A percentile compares a stretch with the other conserved stretches of the same genome.
Conservation (phyloP, 2,113 vertebrate species). For the Cardinalis cardinalis region DNA sequence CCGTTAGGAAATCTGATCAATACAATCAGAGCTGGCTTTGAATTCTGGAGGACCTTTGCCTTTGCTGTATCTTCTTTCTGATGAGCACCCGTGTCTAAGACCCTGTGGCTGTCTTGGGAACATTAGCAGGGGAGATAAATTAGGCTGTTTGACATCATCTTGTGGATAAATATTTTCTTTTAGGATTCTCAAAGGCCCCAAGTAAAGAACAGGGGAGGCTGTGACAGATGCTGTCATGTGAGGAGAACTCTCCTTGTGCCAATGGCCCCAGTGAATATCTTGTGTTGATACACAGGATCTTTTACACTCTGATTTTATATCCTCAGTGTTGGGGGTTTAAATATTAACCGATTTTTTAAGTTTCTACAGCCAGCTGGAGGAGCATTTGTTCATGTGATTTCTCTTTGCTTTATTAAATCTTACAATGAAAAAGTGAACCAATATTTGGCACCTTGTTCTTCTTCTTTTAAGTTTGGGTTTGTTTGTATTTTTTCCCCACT, state of each 20-base stretch:
- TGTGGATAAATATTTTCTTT: constrained; percentile 51
- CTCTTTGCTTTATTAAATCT: not conserved
- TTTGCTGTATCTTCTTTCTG: not conserved
- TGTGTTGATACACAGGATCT: fast-evolving
- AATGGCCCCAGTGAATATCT: not conserved
- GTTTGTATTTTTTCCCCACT: fast-evolving
- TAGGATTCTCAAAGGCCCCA: not conserved
- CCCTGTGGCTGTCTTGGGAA: not conserved
- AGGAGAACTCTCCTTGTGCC: not conserved
- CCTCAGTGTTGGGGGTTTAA: not conserved
- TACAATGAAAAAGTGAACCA: fast-evolving
- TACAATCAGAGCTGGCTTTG: not conserved
- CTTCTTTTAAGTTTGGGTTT: not conserved
- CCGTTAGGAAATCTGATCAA: not conserved
- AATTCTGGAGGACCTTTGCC: not conserved
- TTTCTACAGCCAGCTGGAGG: not conserved
- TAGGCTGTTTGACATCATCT: constrained; percentile 64
- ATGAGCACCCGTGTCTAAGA: not conserved
- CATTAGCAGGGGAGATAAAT: constrained; percentile 29
- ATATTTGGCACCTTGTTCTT: not conserved
- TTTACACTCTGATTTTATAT: not conserved
- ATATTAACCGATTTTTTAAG: not conserved
- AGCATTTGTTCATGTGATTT: not conserved
- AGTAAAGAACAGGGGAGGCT: not conserved
- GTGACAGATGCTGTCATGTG: not conserved